These are phyloP conservation scores for Cebus imitator DNA, from an alignment of 2,113 vertebrate species.

Conservation along the genomic window DNA sequence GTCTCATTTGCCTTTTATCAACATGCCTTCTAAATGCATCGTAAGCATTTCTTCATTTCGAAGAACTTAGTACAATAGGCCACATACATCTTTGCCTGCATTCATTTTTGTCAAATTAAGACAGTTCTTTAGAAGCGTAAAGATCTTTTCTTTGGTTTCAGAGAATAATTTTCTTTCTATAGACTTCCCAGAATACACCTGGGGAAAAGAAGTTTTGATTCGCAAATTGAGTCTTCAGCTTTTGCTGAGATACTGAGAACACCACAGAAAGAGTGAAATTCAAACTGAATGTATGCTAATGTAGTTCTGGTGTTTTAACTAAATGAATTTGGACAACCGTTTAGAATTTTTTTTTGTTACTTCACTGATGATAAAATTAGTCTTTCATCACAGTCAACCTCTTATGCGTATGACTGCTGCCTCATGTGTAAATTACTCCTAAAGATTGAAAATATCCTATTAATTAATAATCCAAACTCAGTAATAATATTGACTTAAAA, in stretches of 20 bases:
- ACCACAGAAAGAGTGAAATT: neutral
- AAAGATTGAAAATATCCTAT: neutral
- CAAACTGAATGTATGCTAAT: neutral
- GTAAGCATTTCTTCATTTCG: neutral
- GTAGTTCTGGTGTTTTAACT: neutral
- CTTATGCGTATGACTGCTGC: neutral
- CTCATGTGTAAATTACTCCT: neutral
- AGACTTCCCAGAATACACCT: neutral
- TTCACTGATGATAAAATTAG: neutral
- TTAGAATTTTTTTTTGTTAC: conserved; percentile 2
- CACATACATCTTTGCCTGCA: conserved; percentile 29
- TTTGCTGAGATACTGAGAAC: neutral
- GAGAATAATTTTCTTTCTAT: neutral
- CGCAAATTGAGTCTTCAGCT: neutral
- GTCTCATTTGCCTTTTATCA: conserved; percentile 51
- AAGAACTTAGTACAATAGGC: neutral
- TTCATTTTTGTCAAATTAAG: neutral
- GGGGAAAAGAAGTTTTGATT: neutral
- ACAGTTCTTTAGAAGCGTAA: neutral
- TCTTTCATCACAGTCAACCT: neutral
- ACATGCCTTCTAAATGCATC: neutral
- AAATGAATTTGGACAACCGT: neutral
- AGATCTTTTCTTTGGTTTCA: neutral
- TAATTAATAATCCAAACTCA: conserved; percentile 39
- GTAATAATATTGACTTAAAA: conserved; percentile 34